A percentile compares a stretch with the other conserved stretches of the same genome.
Evolutionary conservation across 2,888 invertebrate species (phyloP).

Genomic region (Romanomermis culicivorax): DNA sequence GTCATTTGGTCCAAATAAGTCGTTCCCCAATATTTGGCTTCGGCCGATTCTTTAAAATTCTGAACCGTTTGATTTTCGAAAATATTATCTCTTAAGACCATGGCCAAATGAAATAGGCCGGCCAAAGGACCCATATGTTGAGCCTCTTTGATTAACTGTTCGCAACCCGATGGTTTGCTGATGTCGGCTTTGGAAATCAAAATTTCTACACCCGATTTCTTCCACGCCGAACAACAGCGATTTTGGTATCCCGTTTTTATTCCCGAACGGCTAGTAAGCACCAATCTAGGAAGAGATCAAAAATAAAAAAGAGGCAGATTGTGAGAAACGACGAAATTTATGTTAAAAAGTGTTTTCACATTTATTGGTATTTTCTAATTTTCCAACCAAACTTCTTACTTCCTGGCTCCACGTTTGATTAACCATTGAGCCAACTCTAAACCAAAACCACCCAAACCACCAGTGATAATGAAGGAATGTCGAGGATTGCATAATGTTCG

Average conservation of each 20-base stretch:
- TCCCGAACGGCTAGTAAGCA: slow-evolving; percentile 71
- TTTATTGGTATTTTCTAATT: neutral
- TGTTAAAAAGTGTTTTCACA: neutral
- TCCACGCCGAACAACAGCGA: slow-evolving; percentile 47
- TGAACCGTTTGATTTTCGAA: slow-evolving; percentile 34
- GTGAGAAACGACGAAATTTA: neutral
- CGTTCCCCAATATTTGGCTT: slow-evolving; percentile 67
- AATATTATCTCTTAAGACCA: slow-evolving; percentile 39
- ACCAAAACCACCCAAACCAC: slow-evolving; percentile 82
- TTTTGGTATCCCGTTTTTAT: slow-evolving; percentile 78
- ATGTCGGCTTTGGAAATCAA: slow-evolving; percentile 25
- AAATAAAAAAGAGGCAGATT: neutral
- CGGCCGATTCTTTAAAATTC: slow-evolving; percentile 43
- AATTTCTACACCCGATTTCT: slow-evolving; percentile 24
- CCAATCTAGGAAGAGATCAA: slow-evolving; percentile 33
- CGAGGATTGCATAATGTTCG: slow-evolving; percentile 8
- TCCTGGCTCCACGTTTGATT: slow-evolving; percentile 54
- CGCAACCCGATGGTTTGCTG: slow-evolving; percentile 11
- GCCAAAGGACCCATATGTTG: slow-evolving; percentile 31
- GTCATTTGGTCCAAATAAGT: slow-evolving; percentile 56
- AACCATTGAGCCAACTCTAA: slow-evolving; percentile 71
- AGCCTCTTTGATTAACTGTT: neutral
- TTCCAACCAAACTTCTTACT: slow-evolving; percentile 20
- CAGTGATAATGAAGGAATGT: slow-evolving; percentile 21
- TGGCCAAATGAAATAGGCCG: slow-evolving; percentile 81